These are phyloP conservation scores for Homarus americanus DNA, from an alignment of 1,140 invertebrate species.

Conservation along the genomic window DNA sequence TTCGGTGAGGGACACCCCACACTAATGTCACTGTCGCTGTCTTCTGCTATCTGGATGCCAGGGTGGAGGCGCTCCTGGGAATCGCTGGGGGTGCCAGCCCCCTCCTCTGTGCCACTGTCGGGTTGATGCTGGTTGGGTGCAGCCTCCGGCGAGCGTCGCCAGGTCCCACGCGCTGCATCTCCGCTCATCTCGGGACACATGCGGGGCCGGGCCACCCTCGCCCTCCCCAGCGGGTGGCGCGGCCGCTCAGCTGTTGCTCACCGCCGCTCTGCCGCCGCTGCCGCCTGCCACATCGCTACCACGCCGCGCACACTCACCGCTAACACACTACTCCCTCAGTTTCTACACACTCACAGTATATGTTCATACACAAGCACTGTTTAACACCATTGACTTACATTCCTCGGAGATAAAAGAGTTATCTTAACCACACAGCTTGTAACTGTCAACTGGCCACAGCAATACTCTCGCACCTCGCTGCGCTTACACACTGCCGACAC, in stretches of 20 bases:
- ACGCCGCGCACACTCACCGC: conserved; percentile 12
- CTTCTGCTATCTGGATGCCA: conserved; percentile 9
- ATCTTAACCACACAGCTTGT: neutral
- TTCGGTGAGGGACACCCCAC: conserved; percentile 54
- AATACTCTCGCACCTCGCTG: conserved; percentile 29
- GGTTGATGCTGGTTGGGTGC: conserved; percentile 8
- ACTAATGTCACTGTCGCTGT: conserved; percentile 61
- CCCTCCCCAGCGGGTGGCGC: conserved; percentile 52
- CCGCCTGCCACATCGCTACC: conserved; percentile 40
- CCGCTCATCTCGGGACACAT: conserved; percentile 62
- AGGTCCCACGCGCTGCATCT: conserved; percentile 55
- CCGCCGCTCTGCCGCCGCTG: conserved; percentile 53
- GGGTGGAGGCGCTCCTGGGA: neutral
- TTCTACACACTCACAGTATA: neutral
- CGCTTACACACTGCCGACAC: neutral
- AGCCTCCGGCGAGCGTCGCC: conserved; percentile 50
- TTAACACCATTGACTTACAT: conserved; percentile 31
- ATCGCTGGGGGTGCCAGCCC: neutral
- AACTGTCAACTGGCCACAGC: conserved; percentile 10
- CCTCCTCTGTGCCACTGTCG: neutral
- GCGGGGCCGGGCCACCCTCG: conserved; percentile 56
- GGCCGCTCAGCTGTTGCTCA: conserved; percentile 39
- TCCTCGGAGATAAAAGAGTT: neutral
- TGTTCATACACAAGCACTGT: conserved; percentile 14
- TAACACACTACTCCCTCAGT: neutral